Evolutionary conservation across 2,797 vertebrate genomes (phyloP).

Genomic region (Peromyscus eremicus): DNA sequence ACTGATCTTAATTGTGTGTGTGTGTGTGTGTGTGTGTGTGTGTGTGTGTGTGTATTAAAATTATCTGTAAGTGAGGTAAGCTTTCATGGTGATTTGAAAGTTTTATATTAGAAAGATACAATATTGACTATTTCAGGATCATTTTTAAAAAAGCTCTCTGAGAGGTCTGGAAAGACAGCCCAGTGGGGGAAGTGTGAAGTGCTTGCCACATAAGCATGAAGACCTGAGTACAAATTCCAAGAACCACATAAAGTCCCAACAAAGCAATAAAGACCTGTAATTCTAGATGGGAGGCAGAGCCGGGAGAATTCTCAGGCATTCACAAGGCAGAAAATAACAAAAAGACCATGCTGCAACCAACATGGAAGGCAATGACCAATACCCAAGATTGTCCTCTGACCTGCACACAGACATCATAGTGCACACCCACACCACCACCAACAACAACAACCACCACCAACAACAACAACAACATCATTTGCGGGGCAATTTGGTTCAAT

Average conservation of each 20-base stretch:
- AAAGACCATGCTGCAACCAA: background rate
- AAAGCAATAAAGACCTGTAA: too few species aligned
- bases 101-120: conserved; percentile 46
- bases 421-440: background rate
- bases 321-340: background rate
- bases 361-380: background rate
- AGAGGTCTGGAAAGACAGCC: background rate
- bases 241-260: background rate
- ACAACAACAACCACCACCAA: background rate
- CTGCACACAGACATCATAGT: background rate
- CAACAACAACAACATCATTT: background rate
- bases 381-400: background rate
- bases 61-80: conserved; percentile 37
- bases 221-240: background rate
- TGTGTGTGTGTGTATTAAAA: conserved; percentile 3
- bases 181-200: background rate
- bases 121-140: background rate
- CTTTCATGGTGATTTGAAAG: background rate
- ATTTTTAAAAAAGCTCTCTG: conserved; percentile 10
- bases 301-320: background rate
- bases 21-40: accelerated
- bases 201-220: background rate
- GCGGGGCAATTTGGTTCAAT: background rate
- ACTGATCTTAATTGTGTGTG: background rate
- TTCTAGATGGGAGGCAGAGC: background rate